Percentiles rank a stretch among this genome's conserved stretches.
Conservation (phyloP, 2,797 vertebrate species). For the Parambassis ranga region DNA sequence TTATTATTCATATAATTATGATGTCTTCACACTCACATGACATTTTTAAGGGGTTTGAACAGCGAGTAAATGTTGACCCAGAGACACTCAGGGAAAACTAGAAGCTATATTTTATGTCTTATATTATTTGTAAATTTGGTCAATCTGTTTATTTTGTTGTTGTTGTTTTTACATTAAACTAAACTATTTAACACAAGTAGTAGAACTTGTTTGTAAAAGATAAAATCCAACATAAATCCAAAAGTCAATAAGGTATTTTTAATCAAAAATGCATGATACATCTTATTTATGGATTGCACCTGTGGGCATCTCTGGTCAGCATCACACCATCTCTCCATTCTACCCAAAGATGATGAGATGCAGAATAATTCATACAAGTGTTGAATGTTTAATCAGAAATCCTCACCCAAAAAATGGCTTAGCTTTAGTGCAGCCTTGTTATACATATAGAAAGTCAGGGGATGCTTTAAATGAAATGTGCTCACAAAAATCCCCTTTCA, state of each 20-base stretch:
- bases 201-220: too few relatives aligned
- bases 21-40: neutral
- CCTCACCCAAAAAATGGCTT: conserved; percentile 10
- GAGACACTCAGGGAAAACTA: neutral
- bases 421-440: neutral
- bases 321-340: conserved; percentile 21
- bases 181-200: too few relatives aligned
- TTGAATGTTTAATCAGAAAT: conserved; percentile 55
- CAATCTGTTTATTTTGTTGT: too few relatives aligned
- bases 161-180: too few relatives aligned
- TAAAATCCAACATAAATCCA: too few relatives aligned
- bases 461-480: too few relatives aligned
- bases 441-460: too few relatives aligned
- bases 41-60: conserved; percentile 1
- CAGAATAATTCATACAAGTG: conserved; percentile 55
- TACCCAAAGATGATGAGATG: conserved; percentile 43
- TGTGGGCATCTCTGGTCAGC: conserved; percentile 24
- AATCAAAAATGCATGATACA: conserved; percentile 2
- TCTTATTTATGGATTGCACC: conserved; percentile 1
- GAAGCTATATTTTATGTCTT: neutral
- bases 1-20: conserved; percentile 7
- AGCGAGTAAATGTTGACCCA: neutral
- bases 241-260: too few relatives aligned
- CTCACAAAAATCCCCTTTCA: too few relatives aligned
- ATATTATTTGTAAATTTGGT: too few relatives aligned